Percentiles rank a stretch among this genome's conserved stretches.
These are phyloP conservation scores for Steinernema scapterisci DNA, from an alignment of 2,888 invertebrate species.

Conservation along the genomic window DNA sequence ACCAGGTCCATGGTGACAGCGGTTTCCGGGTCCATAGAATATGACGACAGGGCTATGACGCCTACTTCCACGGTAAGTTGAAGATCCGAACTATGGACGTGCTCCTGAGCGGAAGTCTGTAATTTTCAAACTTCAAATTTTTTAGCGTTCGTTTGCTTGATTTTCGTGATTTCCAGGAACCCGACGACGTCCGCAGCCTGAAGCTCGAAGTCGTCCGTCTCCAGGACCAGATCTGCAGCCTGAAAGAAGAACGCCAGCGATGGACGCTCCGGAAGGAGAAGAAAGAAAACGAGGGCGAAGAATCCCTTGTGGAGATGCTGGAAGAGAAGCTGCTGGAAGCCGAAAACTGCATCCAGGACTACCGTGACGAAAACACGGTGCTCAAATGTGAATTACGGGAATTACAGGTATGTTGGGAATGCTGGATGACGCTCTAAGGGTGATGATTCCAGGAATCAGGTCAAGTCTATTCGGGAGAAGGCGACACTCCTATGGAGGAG, in stretches of 20 bases:
- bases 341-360: conserved; percentile 60
- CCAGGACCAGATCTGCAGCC: conserved; percentile 44
- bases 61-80: conserved; percentile 46
- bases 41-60: conserved; percentile 59
- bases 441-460: not conserved
- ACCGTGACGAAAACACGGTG: conserved; percentile 76
- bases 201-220: conserved; percentile 52
- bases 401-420: conserved; percentile 68
- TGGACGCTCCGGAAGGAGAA: conserved; percentile 39
- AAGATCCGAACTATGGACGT: no score
- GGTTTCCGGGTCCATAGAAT: conserved; percentile 41
- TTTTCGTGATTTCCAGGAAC: conserved; percentile 5
- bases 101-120: no score
- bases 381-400: conserved; percentile 78
- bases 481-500: conserved; percentile 76
- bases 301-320: conserved; percentile 46
- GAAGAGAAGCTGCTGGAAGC: conserved; percentile 56
- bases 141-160: no score
- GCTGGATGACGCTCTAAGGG: not conserved
- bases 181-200: conserved; percentile 18
- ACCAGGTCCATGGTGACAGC: conserved; percentile 53
- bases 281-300: conserved; percentile 30
- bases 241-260: conserved; percentile 42
- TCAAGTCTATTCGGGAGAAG: not conserved
- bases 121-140: no score